Evolutionary conservation across 2,888 invertebrate species (phyloP), one percentile per base, ranked within the genome.

Genomic region (Catocala sponsa): DNA sequence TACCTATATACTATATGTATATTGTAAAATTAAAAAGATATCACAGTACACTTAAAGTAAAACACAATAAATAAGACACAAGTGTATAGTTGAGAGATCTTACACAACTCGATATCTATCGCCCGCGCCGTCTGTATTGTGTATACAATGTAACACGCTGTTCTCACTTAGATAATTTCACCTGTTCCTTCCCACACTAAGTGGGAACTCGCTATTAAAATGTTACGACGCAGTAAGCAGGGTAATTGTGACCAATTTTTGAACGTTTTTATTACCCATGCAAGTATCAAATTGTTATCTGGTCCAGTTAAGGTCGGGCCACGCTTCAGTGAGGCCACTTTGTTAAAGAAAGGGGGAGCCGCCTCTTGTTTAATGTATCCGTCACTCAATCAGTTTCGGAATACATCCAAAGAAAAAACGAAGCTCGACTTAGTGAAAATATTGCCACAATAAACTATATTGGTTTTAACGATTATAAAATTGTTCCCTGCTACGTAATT

Each of bases 201-300:
- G 87, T 85, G 83, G 86, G 83, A 84, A 80, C 82, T 82, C 78
- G 81, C 88, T 88, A 92, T 92, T 92, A 92, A 91, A 91, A 88
- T 85, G 92, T 91, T 92, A 91, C 92, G 89, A 91, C 81, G 83
- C 88, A 81, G 88, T 91, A 90, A 89, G 84, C 88, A 87, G 79
- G 83, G 85, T 93, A 92, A 93, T 93, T 92, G 92, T 89, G 80
- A 89, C 89, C 92, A 92, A 92, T 92, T 92, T 91, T 80, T 83
- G 81, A 88, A 85, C 84, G 87, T 88, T 90, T 91, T 92, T 92
- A 91, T 91, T 91, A 92, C 88, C 86, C 89, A 83, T 88, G 86
- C 89, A 87, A 88, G 89, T 89, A 90, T 88, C 86, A 89, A 90
- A 89, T 87, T 84, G 88, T 90, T 92, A 90, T 91, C 88, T 89